A percentile compares a stretch with the other conserved stretches of the same genome.
Conservation (phyloP, 2,888 invertebrate genomes). For the Sclerodermus sp. region DNA sequence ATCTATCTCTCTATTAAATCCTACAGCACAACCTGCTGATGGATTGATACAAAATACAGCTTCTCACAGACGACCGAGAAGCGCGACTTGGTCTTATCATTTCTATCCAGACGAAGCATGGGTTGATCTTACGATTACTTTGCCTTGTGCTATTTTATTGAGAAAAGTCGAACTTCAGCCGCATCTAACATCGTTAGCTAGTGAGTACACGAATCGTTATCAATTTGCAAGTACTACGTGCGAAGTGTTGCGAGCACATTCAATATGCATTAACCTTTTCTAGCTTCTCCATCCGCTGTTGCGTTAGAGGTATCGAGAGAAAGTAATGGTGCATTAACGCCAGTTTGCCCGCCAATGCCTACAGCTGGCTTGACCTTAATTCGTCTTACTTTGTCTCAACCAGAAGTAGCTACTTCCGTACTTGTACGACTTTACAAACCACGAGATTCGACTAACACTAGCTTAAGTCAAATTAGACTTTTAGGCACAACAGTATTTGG, state of each 20-base stretch:
- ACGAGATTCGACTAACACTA: slow-evolving; percentile 85
- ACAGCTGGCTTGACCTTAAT: slow-evolving; percentile 89
- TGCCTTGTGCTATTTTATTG: slow-evolving; percentile 86
- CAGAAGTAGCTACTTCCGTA: slow-evolving; percentile 84
- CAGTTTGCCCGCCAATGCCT: slow-evolving; percentile 81
- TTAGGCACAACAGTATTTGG: slow-evolving; percentile 84
- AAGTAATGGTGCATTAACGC: slow-evolving; percentile 75
- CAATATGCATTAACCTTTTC: no score
- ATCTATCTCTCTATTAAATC: slow-evolving; percentile 76
- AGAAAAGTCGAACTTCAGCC: slow-evolving; percentile 87
- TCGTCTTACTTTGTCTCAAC: slow-evolving; percentile 77
- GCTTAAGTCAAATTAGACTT: slow-evolving; percentile 82
- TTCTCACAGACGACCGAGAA: slow-evolving; percentile 81
- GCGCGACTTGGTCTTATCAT: slow-evolving; percentile 95
- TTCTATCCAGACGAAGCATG: slow-evolving; percentile 89
- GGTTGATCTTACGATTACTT: slow-evolving; percentile 81
- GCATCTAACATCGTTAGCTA: slow-evolving; percentile 79
- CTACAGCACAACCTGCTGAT: slow-evolving; percentile 87
- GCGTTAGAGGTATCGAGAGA: slow-evolving; percentile 84
- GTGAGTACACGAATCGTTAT: slow-evolving; percentile 55
- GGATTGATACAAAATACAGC: slow-evolving; percentile 82
- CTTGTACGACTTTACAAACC: slow-evolving; percentile 81
- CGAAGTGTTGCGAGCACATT: no score
- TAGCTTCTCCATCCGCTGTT: slow-evolving; percentile 86
- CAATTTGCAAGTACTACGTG: neutral